Evolutionary conservation across 1,140 invertebrate species (phyloP).

Genomic region (Dolichoris vasculosae): DNA sequence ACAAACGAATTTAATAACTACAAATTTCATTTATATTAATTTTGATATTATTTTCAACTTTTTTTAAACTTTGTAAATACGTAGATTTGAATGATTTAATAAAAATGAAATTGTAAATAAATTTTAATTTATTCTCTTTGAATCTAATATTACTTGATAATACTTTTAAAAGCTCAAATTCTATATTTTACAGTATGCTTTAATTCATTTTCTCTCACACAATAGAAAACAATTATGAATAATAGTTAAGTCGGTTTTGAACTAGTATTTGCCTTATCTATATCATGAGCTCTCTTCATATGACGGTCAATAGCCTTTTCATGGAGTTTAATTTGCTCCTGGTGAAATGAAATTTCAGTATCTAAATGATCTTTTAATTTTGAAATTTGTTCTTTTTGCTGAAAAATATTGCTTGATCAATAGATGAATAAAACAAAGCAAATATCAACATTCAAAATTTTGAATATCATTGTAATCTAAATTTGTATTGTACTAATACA

Average conservation of each 20-base stretch:
- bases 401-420: too few relatives aligned
- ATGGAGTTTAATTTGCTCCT: constrained; percentile 91
- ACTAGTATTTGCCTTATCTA: constrained; percentile 66
- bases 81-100: too few relatives aligned
- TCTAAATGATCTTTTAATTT: constrained; percentile 83
- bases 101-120: background rate
- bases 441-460: background rate
- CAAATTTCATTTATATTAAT: background rate
- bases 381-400: constrained; percentile 89
- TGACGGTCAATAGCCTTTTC: constrained; percentile 89
- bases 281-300: constrained; percentile 77
- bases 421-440: too few relatives aligned
- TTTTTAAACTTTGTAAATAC: background rate
- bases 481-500: constrained; percentile 25
- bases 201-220: constrained; percentile 1
- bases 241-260: background rate
- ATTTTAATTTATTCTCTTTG: background rate
- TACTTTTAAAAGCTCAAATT: constrained; percentile 54
- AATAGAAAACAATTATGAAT: background rate
- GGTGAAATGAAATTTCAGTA: constrained; percentile 89
- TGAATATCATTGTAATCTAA: background rate
- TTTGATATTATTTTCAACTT: background rate
- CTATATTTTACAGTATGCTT: constrained; percentile 35
- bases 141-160: background rate
- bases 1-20: constrained; percentile 18